Percentiles rank a stretch among this genome's conserved stretches.
Conservation (phyloP, 2,113 vertebrate species). For the Recurvirostra avosetta region DNA sequence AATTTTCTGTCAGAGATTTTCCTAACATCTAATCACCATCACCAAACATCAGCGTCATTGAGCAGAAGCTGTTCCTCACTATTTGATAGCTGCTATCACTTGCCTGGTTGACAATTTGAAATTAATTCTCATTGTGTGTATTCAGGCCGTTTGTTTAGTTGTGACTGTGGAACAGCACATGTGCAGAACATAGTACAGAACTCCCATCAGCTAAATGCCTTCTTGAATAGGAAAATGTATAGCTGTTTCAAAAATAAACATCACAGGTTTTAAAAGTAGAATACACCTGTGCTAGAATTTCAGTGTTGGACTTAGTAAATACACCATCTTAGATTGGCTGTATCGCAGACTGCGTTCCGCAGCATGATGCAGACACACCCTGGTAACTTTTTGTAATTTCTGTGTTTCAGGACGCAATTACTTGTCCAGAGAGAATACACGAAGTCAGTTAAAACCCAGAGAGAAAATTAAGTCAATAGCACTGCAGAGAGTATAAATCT, state of each 20-base stretch:
- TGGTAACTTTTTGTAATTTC: background rate
- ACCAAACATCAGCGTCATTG: background rate
- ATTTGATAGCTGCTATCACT: background rate
- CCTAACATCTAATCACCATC: background rate
- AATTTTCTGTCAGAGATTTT: background rate
- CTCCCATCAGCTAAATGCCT: background rate
- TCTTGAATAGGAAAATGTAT: background rate
- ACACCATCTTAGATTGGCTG: fast-evolving
- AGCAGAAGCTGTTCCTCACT: background rate
- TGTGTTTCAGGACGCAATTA: background rate
- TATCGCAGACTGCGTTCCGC: background rate
- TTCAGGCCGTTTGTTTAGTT: background rate
- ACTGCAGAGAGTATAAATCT: background rate
- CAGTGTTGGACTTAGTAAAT: background rate
- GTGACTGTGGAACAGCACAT: background rate
- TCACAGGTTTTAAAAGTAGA: background rate
- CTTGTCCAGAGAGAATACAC: background rate
- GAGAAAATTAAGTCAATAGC: background rate
- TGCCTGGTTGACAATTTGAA: constrained; percentile 9
- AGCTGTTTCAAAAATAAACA: background rate
- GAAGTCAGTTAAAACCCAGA: background rate
- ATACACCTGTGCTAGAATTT: background rate
- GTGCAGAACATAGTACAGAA: background rate
- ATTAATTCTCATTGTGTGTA: constrained; percentile 10
- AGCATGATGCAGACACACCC: background rate